phyloP scores from a whole-genome alignment of 2,113 vertebrate genomes.

The Silurus meridionalis region DNA sequence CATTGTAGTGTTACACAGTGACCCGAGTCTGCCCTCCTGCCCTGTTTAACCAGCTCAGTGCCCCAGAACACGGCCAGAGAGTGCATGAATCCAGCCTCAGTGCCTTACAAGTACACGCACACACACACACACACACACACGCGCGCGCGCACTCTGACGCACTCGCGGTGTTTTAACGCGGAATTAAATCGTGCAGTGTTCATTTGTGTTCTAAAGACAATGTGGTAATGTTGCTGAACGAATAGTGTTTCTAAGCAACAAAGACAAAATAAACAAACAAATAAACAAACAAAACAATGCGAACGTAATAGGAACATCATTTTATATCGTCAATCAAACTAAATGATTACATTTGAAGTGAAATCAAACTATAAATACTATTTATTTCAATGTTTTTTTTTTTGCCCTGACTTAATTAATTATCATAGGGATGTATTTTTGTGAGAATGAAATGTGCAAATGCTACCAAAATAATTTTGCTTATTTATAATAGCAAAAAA shows the following conservation, averaged over 20 bases:
- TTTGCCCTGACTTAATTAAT: not conserved
- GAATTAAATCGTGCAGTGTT: not conserved
- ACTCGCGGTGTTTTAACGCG: not conserved
- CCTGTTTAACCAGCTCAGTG: slow-evolving; percentile 77
- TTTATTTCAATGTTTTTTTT: not conserved
- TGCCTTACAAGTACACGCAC: not conserved
- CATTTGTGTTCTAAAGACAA: not conserved
- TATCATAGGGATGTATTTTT: not conserved
- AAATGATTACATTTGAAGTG: not conserved
- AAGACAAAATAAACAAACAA: not conserved
- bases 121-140: not conserved
- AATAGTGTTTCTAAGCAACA: not conserved
- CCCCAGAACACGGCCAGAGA: slow-evolving; percentile 84
- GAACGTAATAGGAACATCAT: not conserved
- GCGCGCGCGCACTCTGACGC: too few relatives aligned
- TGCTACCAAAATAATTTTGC: not conserved
- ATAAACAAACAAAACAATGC: not conserved
- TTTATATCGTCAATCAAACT: not conserved
- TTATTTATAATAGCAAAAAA: not conserved
- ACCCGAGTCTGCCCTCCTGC: slow-evolving; percentile 80
- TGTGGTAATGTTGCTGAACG: not conserved
- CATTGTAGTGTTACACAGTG: slow-evolving; percentile 81
- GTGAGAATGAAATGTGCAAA: not conserved
- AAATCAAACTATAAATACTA: not conserved
- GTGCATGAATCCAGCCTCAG: slow-evolving; percentile 63